phyloP scores from a whole-genome alignment of 1,140 invertebrate genomes.

The Augochlora pura region DNA sequence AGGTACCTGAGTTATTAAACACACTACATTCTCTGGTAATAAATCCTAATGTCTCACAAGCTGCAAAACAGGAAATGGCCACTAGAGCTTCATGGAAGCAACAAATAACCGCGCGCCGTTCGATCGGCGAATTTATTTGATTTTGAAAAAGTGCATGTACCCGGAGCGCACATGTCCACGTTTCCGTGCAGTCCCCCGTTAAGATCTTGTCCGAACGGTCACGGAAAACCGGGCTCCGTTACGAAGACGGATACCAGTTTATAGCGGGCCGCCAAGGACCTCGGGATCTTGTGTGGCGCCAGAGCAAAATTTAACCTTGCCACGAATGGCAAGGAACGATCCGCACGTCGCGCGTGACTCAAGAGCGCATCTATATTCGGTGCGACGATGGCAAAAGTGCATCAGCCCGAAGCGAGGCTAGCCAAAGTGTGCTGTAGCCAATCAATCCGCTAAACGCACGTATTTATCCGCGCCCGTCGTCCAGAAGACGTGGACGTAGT shows the following conservation, averaged over 20 bases:
- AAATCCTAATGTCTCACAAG: too few species aligned
- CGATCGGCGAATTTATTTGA: too few species aligned
- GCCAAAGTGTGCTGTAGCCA: slow-evolving; percentile 73
- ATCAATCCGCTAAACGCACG: slow-evolving; percentile 70
- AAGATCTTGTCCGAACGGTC: not conserved
- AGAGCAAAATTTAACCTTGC: slow-evolving; percentile 35
- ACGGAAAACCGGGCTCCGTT: not conserved
- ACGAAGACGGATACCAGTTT: not conserved
- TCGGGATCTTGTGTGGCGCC: not conserved
- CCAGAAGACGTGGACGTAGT: slow-evolving; percentile 44
- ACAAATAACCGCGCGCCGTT: too few species aligned
- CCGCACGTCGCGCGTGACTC: slow-evolving; percentile 39
- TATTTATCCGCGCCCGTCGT: slow-evolving; percentile 66
- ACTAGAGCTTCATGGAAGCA: too few species aligned
- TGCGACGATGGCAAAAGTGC: slow-evolving; percentile 50
- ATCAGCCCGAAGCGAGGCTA: slow-evolving; percentile 49
- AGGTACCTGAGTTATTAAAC: too few species aligned
- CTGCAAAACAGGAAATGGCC: too few species aligned
- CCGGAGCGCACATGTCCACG: too few species aligned
- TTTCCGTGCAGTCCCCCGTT: not conserved
- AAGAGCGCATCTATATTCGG: slow-evolving; percentile 59
- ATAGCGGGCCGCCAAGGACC: slow-evolving; percentile 3
- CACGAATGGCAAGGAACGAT: slow-evolving; percentile 47
- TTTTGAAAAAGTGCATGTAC: too few species aligned
- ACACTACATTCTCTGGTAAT: too few species aligned